These are phyloP conservation scores for Cryptus viduatorius DNA, from an alignment of 2,888 invertebrate genomes.

Conservation along the genomic window DNA sequence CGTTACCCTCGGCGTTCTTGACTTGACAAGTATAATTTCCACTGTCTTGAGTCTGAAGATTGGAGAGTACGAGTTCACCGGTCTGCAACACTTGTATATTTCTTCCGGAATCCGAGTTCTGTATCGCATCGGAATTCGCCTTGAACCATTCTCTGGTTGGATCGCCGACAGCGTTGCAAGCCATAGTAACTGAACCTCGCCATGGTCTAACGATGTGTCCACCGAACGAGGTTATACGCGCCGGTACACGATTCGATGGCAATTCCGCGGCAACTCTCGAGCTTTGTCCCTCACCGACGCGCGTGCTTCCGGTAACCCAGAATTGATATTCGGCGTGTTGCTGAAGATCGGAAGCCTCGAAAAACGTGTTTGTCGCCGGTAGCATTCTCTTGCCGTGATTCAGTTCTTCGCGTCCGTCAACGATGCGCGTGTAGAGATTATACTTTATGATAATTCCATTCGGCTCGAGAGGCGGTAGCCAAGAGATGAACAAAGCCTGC, in stretches of 20 bases:
- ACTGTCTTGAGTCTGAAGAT: conserved; percentile 88
- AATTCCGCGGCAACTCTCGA: conserved; percentile 89
- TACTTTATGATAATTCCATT: conserved; percentile 93
- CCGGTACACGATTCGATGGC: conserved; percentile 89
- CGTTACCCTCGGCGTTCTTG: conserved; percentile 90
- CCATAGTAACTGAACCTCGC: conserved; percentile 88
- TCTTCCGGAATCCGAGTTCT: conserved; percentile 86
- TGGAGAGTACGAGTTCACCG: conserved; percentile 89
- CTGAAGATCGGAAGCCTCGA: conserved; percentile 89
- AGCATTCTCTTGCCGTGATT: conserved; percentile 89
- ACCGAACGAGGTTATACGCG: conserved; percentile 90
- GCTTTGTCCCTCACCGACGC: conserved; percentile 92
- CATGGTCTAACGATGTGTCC: conserved; percentile 89
- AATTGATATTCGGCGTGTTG: conserved; percentile 91
- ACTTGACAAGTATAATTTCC: conserved; percentile 91
- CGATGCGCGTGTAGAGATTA: conserved; percentile 89
- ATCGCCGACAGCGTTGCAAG: conserved; percentile 89
- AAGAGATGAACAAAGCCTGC: conserved; percentile 91
- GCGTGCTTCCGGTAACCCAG: conserved; percentile 92
- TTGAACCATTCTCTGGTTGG: conserved; percentile 89
- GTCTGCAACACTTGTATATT: conserved; percentile 88
- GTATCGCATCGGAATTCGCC: conserved; percentile 86
- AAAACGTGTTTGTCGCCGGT: conserved; percentile 88
- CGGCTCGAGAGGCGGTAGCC: conserved; percentile 91
- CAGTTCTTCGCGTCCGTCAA: conserved; percentile 89